phyloP scores from a whole-genome alignment of 2,888 invertebrate genomes.

The Trissonchulus sp. region DNA sequence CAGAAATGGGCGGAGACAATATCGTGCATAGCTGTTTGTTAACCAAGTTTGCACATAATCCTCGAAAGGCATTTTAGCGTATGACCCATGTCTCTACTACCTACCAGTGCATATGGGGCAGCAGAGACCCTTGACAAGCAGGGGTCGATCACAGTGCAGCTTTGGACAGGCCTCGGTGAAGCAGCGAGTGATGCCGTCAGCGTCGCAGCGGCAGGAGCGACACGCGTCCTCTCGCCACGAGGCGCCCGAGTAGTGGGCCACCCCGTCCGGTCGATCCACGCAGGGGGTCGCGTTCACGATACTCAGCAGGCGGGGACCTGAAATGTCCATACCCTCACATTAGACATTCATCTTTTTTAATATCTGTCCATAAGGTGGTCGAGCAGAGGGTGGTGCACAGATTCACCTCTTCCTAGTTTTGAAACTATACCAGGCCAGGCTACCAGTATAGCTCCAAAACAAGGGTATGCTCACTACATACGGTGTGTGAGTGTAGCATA shows the following conservation, averaged over 20 bases:
- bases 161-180: conserved; percentile 55
- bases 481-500: too few relatives aligned
- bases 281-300: background rate
- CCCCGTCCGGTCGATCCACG: background rate
- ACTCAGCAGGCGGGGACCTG: background rate
- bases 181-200: conserved; percentile 53
- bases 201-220: conserved; percentile 15
- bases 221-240: background rate
- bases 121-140: conserved; percentile 56
- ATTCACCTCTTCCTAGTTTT: too few relatives aligned
- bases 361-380: background rate
- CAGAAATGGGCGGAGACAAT: too few relatives aligned
- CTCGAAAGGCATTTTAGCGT: too few relatives aligned
- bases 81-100: conserved; percentile 29
- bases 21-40: too few relatives aligned
- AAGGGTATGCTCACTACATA: too few relatives aligned
- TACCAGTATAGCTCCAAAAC: too few relatives aligned
- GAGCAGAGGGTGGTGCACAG: background rate
- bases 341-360: background rate
- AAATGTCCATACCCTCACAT: too few relatives aligned
- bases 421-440: too few relatives aligned
- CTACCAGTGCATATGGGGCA: conserved; percentile 56
- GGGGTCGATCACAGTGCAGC: conserved; percentile 53
- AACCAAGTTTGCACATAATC: too few relatives aligned
- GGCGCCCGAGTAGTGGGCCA: background rate